Evolutionary conservation across 2,888 invertebrate genomes (phyloP), one percentile per base, ranked within the genome.

Genomic region (Idaea dimidiata): DNA sequence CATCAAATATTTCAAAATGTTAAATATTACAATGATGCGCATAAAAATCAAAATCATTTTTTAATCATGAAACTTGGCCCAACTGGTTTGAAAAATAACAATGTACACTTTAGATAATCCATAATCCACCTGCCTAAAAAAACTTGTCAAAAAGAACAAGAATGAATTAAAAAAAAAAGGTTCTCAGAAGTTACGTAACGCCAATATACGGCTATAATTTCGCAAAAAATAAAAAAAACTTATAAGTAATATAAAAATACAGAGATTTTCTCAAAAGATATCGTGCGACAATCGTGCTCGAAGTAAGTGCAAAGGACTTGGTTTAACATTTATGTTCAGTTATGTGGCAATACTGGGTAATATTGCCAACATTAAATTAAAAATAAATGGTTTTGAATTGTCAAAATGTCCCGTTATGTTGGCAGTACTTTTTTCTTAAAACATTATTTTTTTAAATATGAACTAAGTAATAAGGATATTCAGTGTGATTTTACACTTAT

Each of bases 261-360:
- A 16, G 43, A 33, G 57, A 62, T 65, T 63, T 65, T 60, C 55
- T 14, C 43, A 43, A 43, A 56, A 55, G 14, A 59, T 65, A 65
- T 65, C 61, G 31, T 54, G 17, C 61, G 55, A 53, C 64, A 58
- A 60, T 59, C 33, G 54, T 59, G 59, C 24, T 59, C 16, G n/a
- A 62, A 61, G 56, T 59, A n/a, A 57, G 59, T 59, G 62, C 17
- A 59, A 62, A 65, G 59, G 61, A 59, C 63, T 62, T 62, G 16
- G 66, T 64, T 66, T 65, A 61, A 62, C 65, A 43, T 60, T 69
- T 69, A 69, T 64, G 65, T 69, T 65, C 65, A 43, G 43, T 43
- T 62, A 43, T 43, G 43, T 24, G 61, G 43, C 16, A 24, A 24
- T 24, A 24, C 24, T 5, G 24, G 24, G 24, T 24, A 43, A 43